phyloP scores from a whole-genome alignment of 2,797 vertebrate genomes.

The Manis crassicaudata region DNA sequence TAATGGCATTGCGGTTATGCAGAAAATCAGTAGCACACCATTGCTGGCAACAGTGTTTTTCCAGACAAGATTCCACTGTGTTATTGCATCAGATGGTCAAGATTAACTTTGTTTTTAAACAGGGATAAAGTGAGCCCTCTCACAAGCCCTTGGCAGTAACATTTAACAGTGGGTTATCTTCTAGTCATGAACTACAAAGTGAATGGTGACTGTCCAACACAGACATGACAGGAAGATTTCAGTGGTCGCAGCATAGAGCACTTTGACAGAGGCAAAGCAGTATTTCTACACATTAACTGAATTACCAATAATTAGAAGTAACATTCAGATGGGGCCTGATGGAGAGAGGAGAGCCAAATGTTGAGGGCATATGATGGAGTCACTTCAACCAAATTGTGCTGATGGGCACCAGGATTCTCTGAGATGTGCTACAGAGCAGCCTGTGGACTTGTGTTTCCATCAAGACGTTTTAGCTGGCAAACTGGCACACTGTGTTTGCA shows the following conservation, averaged over 20 bases:
- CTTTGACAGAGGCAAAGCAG: not conserved
- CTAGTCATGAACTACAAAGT: conserved; percentile 74
- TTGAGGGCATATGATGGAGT: rapidly evolving
- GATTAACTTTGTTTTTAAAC: conserved; percentile 77
- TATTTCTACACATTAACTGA: conserved; percentile 36
- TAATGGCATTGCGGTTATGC: not conserved
- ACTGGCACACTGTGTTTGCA: not conserved
- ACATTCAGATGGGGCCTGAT: not conserved
- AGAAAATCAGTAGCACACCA: not conserved
- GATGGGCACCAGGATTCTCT: not conserved
- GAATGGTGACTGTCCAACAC: conserved; percentile 62
- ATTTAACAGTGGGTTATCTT: conserved; percentile 81
- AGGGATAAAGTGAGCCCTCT: conserved; percentile 76
- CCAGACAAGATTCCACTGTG: conserved; percentile 50
- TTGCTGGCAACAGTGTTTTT: not conserved
- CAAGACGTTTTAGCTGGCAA: not conserved
- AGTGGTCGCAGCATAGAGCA: conserved; percentile 29
- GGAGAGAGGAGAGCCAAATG: not conserved
- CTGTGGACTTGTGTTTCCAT: not conserved
- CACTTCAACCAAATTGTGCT: not conserved
- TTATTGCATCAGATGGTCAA: conserved; percentile 80
- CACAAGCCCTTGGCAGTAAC: conserved; percentile 79
- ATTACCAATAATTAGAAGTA: conserved; percentile 40
- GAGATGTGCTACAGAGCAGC: no score
- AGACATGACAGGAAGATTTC: conserved; percentile 62